These are phyloP conservation scores for Varanus salvator DNA, from an alignment of 2,113 vertebrate genomes.

Conservation along the genomic window DNA sequence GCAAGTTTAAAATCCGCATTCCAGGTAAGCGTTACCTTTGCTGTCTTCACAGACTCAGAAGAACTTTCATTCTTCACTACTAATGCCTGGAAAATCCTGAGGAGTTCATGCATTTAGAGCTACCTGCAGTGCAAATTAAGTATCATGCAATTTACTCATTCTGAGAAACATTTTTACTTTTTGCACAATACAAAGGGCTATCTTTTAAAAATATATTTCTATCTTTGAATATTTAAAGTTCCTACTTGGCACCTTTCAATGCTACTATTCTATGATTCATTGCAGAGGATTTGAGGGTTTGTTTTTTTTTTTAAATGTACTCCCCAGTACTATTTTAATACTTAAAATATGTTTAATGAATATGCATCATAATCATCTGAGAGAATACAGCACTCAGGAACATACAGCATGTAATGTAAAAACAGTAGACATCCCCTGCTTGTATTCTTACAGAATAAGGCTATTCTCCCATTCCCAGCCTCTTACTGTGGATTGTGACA, in stretches of 20 bases:
- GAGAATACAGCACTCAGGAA: background rate
- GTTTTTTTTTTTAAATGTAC: accelerated
- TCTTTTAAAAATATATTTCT: too few species aligned
- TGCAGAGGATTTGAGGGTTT: background rate
- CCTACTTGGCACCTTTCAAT: background rate
- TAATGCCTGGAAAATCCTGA: background rate
- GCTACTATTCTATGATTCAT: too few species aligned
- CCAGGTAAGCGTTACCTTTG: slow-evolving; percentile 79
- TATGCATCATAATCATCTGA: background rate
- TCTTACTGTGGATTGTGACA: background rate
- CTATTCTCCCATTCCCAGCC: background rate
- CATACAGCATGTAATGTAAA: background rate
- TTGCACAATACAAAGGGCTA: background rate
- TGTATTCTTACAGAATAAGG: background rate
- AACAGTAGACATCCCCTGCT: background rate
- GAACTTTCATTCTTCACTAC: background rate
- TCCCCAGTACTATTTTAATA: background rate
- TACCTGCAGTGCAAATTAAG: background rate
- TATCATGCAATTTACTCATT: background rate
- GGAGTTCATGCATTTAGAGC: background rate
- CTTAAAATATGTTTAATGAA: background rate
- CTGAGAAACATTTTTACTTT: background rate
- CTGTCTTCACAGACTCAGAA: background rate
- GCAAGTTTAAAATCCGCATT: slow-evolving; percentile 93
- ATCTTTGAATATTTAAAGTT: background rate